Percentiles rank a stretch among this genome's conserved stretches.
phyloP scores from a whole-genome alignment of 2,888 invertebrate species.

The Nymphalis urticae region DNA sequence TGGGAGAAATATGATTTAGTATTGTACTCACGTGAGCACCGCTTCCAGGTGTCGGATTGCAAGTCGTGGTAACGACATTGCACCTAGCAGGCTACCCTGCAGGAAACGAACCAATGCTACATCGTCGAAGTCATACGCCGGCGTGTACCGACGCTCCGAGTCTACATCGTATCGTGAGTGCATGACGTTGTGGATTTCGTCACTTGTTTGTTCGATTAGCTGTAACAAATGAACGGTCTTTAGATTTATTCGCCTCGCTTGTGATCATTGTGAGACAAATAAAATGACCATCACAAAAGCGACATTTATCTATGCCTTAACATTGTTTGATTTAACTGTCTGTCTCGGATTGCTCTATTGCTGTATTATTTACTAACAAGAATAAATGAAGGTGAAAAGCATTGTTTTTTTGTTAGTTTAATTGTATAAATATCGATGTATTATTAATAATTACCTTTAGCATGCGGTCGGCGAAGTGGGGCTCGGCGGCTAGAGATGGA shows the following conservation, averaged over 20 bases:
- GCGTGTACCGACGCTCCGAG: conserved; percentile 45
- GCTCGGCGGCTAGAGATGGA: conserved; percentile 88
- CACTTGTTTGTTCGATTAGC: conserved; percentile 55
- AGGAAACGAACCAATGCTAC: conserved; percentile 87
- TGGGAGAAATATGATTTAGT: background rate
- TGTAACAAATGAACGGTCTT: conserved; percentile 37
- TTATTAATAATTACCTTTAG: conserved; percentile 74
- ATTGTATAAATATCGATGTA: too few species aligned
- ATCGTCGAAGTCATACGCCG: conserved; percentile 84
- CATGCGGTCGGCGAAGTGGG: conserved; percentile 82
- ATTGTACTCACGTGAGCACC: conserved; percentile 48
- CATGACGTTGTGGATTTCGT: conserved; percentile 40
- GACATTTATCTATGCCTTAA: too few species aligned
- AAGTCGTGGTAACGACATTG: conserved; percentile 88
- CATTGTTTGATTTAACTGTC: too few species aligned
- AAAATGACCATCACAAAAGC: too few species aligned
- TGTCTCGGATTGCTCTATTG: too few species aligned
- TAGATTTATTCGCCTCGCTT: background rate
- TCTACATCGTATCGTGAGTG: conserved; percentile 11
- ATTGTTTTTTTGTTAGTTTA: too few species aligned
- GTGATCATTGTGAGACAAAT: too few species aligned
- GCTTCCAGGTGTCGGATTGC: conserved; percentile 85
- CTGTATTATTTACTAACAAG: too few species aligned
- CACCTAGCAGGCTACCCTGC: conserved; percentile 91
- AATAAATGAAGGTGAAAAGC: too few species aligned